phyloP scores from a whole-genome alignment of 2,888 invertebrate species.

The Protula sp. region DNA sequence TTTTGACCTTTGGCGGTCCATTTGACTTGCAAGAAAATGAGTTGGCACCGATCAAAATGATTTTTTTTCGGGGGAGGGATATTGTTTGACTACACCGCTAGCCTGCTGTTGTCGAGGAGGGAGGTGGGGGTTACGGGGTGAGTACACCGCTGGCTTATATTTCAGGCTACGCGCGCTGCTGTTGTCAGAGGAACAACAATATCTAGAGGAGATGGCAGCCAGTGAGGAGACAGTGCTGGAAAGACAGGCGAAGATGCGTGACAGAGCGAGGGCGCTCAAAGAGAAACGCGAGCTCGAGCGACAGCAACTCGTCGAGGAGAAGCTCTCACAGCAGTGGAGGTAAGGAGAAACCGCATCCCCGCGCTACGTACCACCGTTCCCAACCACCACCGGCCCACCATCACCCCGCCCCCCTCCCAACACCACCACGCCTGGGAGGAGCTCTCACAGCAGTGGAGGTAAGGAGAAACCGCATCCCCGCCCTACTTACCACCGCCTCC shows the following conservation, averaged over 20 bases:
- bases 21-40: too few species aligned
- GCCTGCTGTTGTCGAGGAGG: too few species aligned
- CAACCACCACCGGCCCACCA: too few species aligned
- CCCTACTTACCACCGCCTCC: too few species aligned
- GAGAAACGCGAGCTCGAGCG: conserved; percentile 49
- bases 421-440: conserved; percentile 48
- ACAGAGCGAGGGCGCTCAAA: conserved; percentile 45
- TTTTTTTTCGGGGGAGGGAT: too few species aligned
- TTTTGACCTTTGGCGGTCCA: too few species aligned
- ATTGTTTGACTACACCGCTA: too few species aligned
- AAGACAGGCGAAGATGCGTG: conserved; percentile 51
- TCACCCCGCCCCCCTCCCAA: too few species aligned
- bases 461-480: conserved; percentile 1
- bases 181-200: conserved; percentile 38
- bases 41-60: too few species aligned
- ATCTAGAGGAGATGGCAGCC: conserved; percentile 42
- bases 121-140: too few species aligned
- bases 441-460: conserved; percentile 53
- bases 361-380: too few species aligned
- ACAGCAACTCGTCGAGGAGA: conserved; percentile 46
- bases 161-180: conserved; percentile 35
- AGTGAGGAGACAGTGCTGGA: conserved; percentile 49
- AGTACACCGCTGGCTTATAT: too few species aligned
- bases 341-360: conserved; percentile 16
- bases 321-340: conserved; percentile 53